These are phyloP conservation scores for Diplolepis rosae DNA, from an alignment of 2,888 invertebrate genomes.

Conservation along the genomic window DNA sequence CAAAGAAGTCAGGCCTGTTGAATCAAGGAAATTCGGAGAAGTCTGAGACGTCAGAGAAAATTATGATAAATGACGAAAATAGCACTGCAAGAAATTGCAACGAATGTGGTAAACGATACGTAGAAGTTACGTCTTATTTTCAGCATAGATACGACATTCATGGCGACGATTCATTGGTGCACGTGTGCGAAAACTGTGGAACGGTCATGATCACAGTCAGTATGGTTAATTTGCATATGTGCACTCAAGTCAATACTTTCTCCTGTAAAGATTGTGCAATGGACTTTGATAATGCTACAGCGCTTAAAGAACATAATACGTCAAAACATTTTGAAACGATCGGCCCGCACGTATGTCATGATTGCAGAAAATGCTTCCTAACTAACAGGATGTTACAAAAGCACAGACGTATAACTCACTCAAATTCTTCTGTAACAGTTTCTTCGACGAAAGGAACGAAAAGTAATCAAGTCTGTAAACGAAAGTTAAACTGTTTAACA, in stretches of 20 bases:
- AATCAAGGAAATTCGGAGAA: not conserved
- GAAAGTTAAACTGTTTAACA: not conserved
- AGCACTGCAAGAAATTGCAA: not conserved
- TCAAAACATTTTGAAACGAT: constrained; percentile 46
- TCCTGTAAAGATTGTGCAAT: constrained; percentile 34
- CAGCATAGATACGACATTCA: not conserved
- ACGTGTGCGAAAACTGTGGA: constrained; percentile 26
- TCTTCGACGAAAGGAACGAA: not conserved
- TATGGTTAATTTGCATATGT: constrained; percentile 36
- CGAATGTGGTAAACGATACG: not conserved
- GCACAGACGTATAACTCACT: constrained; percentile 40
- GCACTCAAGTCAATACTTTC: constrained; percentile 15
- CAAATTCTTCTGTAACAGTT: not conserved
- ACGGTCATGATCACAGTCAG: constrained; percentile 12
- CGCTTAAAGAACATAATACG: constrained; percentile 31
- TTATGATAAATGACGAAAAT: not conserved
- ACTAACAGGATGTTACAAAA: constrained; percentile 50
- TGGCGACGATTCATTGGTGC: not conserved
- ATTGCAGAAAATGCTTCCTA: constrained; percentile 51
- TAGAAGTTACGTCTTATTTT: not conserved
- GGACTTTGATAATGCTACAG: not conserved
- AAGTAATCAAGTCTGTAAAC: too few species aligned
- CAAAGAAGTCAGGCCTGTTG: not conserved
- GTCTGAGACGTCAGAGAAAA: not conserved
- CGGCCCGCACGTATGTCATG: constrained; percentile 44